These are phyloP conservation scores for Listronotus oregonensis DNA, from an alignment of 1,140 invertebrate genomes.

Conservation along the genomic window DNA sequence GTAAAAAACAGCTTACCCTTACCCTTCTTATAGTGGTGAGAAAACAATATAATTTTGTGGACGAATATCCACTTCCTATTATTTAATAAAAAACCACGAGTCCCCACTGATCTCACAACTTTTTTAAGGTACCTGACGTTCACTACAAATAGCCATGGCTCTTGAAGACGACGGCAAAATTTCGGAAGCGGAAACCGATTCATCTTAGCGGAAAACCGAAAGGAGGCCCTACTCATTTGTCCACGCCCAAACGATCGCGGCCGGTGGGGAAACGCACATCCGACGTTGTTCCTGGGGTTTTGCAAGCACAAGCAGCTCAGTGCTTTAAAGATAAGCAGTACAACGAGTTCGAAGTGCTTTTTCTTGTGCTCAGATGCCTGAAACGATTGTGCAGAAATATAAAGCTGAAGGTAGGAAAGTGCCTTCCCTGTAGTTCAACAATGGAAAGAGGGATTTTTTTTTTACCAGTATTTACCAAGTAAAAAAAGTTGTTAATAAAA, in stretches of 20 bases:
- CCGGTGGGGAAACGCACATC: conserved; percentile 84
- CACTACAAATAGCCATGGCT: conserved; percentile 87
- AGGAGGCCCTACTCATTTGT: conserved; percentile 95
- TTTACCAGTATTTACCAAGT: too few species aligned
- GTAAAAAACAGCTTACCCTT: too few species aligned
- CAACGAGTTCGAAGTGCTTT: conserved; percentile 82
- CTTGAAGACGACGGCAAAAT: conserved; percentile 90
- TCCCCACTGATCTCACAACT: too few species aligned
- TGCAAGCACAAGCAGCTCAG: conserved; percentile 78
- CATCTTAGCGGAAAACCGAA: conserved; percentile 84
- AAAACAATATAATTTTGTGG: too few species aligned
- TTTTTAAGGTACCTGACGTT: conserved; percentile 65
- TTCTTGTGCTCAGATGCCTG: conserved; percentile 91
- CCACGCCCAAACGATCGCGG: conserved; percentile 82
- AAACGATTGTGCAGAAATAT: conserved; percentile 91
- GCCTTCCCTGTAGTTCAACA: too few species aligned
- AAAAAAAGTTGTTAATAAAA: too few species aligned
- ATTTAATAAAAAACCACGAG: too few species aligned
- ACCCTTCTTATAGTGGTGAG: too few species aligned
- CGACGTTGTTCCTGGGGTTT: conserved; percentile 84
- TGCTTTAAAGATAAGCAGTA: conserved; percentile 77
- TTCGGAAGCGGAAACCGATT: conserved; percentile 90
- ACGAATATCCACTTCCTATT: too few species aligned
- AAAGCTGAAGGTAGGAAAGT: conserved; percentile 68
- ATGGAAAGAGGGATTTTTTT: too few species aligned